These are phyloP conservation scores for Habropoda laboriosa DNA, from an alignment of 1,140 invertebrate genomes.

Conservation along the genomic window DNA sequence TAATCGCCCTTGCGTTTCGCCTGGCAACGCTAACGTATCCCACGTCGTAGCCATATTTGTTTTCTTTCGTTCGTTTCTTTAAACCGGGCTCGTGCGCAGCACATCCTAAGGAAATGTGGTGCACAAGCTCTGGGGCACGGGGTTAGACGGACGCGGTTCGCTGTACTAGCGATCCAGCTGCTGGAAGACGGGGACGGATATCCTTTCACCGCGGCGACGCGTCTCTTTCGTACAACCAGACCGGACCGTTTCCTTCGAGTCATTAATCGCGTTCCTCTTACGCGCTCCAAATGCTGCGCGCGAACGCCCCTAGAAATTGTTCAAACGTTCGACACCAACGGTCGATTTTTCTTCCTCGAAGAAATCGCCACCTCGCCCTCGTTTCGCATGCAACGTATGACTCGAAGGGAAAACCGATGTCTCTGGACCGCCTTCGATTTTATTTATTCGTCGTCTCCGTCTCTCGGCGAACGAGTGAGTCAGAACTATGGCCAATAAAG, in stretches of 20 bases:
- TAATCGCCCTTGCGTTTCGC: background rate
- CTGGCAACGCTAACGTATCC: background rate
- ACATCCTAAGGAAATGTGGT: too few species aligned
- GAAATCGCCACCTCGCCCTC: too few species aligned
- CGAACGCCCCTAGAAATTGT: background rate
- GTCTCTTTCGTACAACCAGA: conserved; percentile 46
- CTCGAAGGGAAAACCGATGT: too few species aligned
- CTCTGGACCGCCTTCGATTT: too few species aligned
- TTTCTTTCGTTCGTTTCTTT: conserved; percentile 17
- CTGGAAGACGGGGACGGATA: conserved; percentile 21
- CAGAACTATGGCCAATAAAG: conserved; percentile 68
- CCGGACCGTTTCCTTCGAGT: conserved; percentile 37
- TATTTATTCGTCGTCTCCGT: conserved; percentile 34
- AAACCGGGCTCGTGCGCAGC: too few species aligned
- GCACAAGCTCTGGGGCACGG: too few species aligned
- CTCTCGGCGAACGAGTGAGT: conserved; percentile 63
- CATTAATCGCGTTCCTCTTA: conserved; percentile 25
- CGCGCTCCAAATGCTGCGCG: conserved; percentile 15
- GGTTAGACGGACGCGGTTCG: conserved; percentile 30
- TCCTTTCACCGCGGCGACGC: conserved; percentile 57
- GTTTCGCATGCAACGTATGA: too few species aligned
- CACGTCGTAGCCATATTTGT: conserved; percentile 44
- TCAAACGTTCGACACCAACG: background rate
- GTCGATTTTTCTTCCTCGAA: background rate
- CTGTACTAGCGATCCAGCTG: conserved; percentile 14